A percentile compares a stretch with the other conserved stretches of the same genome.
These are phyloP conservation scores for Stomatorhinus walkeri DNA, from an alignment of 2,797 vertebrate genomes.

Conservation along the genomic window DNA sequence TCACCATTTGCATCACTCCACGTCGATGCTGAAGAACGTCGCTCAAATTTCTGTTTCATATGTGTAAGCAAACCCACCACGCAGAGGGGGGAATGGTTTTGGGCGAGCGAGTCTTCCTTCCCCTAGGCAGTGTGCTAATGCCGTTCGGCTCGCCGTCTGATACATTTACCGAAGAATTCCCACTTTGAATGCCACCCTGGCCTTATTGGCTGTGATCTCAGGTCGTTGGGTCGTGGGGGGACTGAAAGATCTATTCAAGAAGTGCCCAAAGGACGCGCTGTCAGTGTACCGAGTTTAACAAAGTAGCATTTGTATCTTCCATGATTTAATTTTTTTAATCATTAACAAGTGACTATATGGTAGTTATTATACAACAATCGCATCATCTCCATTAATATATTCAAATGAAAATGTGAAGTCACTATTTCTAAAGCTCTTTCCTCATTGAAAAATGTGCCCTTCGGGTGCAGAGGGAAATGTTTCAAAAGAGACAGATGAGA, in stretches of 20 bases:
- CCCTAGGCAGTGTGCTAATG: background rate
- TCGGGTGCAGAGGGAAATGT: background rate
- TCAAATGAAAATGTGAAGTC: background rate
- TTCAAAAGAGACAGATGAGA: background rate
- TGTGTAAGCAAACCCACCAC: background rate
- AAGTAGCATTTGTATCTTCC: background rate
- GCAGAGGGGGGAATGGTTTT: background rate
- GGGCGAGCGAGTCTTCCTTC: background rate
- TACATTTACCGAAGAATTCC: background rate
- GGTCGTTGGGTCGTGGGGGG: background rate
- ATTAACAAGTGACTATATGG: background rate
- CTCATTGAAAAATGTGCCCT: background rate
- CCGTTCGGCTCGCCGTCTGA: background rate
- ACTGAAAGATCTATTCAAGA: background rate
- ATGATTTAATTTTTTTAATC: background rate
- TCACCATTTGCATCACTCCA: background rate
- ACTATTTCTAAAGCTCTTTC: background rate
- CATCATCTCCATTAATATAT: background rate
- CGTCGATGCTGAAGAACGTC: background rate
- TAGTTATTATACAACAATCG: background rate
- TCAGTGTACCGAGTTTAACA: background rate
- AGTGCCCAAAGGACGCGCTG: background rate
- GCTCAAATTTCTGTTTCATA: background rate
- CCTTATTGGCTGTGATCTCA: background rate
- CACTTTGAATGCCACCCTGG: background rate